phyloP scores from a whole-genome alignment of 1,140 invertebrate species.

The Ericerus pela region DNA sequence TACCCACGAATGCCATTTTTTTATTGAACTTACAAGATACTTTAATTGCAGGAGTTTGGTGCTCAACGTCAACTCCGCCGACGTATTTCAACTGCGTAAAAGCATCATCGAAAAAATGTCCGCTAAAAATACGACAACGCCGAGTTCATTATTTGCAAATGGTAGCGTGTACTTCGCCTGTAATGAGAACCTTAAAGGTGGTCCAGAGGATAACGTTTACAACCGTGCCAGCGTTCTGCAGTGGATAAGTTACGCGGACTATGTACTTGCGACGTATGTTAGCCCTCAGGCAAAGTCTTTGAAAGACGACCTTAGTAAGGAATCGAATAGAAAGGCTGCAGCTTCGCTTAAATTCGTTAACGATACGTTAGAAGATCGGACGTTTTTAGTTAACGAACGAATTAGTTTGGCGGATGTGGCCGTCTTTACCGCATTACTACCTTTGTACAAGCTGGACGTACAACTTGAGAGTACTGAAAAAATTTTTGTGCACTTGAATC shows the following conservation, averaged over 20 bases:
- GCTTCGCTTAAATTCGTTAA: conserved; percentile 36
- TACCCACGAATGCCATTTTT: too few relatives aligned
- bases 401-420: conserved; percentile 57
- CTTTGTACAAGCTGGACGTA: conserved; percentile 25
- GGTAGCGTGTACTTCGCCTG: not conserved
- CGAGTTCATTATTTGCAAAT: not conserved
- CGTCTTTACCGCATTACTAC: conserved; percentile 41
- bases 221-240: conserved; percentile 46
- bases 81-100: not conserved
- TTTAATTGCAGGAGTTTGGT: not conserved
- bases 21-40: too few relatives aligned
- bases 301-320: not conserved
- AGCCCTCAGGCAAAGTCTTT: conserved; percentile 32
- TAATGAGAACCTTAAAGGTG: conserved; percentile 31
- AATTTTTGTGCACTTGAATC: not conserved
- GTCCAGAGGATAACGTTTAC: conserved; percentile 49
- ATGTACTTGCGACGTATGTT: conserved; percentile 45
- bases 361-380: conserved; percentile 40
- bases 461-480: not conserved
- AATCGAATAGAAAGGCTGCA: conserved; percentile 18
- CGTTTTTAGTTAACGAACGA: conserved; percentile 55
- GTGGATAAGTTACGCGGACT: conserved; percentile 47
- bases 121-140: not conserved
- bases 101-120: not conserved
- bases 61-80: not conserved